Conservation (phyloP, 2,113 vertebrate genomes). For the Catagonus wagneri region DNA sequence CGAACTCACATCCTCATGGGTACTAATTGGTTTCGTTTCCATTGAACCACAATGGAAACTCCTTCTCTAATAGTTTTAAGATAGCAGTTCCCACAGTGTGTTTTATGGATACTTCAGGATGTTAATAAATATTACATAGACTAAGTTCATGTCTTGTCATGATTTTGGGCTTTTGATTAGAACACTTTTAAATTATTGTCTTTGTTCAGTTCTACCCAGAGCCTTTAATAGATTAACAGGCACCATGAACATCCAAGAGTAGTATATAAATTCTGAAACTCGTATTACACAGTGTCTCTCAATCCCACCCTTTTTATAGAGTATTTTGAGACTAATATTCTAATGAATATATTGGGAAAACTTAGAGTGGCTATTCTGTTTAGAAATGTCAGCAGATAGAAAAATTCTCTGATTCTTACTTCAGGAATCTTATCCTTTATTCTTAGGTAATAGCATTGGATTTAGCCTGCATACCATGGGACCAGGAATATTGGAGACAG, state of each 20-base stretch:
- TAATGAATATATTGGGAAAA: not conserved
- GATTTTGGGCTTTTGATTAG: not conserved
- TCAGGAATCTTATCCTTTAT: slow-evolving; percentile 34
- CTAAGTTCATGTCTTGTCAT: not conserved
- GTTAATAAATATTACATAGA: not conserved
- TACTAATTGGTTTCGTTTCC: too few relatives aligned
- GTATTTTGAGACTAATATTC: not conserved
- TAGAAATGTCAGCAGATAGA: slow-evolving; percentile 36
- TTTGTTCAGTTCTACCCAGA: slow-evolving; percentile 35
- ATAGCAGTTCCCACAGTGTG: not conserved
- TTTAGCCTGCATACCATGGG: not conserved
- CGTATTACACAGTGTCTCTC: not conserved
- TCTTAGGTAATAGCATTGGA: not conserved
- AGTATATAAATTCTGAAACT: not conserved
- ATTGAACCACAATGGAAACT: too few relatives aligned
- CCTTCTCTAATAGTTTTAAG: not conserved
- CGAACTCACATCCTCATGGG: too few relatives aligned
- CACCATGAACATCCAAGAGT: not conserved
- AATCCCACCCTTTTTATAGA: not conserved
- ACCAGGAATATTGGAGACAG: not conserved
- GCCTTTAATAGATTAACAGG: not conserved
- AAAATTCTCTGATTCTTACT: not conserved
- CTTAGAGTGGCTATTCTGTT: not conserved
- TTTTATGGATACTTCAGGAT: not conserved
- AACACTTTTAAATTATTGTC: not conserved